Evolutionary conservation across 2,888 invertebrate species (phyloP).

Genomic region (Pachydiplax longipennis): DNA sequence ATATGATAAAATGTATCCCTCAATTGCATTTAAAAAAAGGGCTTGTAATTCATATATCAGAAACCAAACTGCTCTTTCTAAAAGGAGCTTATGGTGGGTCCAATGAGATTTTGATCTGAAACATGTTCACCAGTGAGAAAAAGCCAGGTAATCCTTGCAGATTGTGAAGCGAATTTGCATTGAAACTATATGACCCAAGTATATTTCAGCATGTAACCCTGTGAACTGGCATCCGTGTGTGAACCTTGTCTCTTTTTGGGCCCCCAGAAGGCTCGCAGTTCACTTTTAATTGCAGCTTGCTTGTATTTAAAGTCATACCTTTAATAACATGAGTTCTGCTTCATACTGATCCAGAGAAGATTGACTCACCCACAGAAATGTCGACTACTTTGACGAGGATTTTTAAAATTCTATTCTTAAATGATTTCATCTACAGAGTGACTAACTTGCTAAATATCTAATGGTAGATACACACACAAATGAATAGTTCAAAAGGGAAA

Average conservation of each 20-base stretch:
- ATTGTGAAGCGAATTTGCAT: too few relatives aligned
- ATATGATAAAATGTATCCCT: too few relatives aligned
- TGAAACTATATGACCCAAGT: not conserved
- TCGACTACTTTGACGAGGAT: not conserved
- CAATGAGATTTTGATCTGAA: too few relatives aligned
- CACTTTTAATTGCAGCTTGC: not conserved
- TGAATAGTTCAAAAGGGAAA: not conserved
- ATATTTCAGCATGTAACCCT: not conserved
- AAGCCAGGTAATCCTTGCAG: too few relatives aligned
- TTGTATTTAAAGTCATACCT: not conserved
- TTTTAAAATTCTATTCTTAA: not conserved
- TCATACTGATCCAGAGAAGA: not conserved
- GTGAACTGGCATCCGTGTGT: conserved; percentile 13
- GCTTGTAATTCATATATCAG: too few relatives aligned
- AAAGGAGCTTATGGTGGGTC: too few relatives aligned
- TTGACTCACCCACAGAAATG: not conserved
- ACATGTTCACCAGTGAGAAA: too few relatives aligned
- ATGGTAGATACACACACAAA: conserved; percentile 3
- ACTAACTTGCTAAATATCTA: not conserved
- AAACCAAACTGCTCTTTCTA: too few relatives aligned
- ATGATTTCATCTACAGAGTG: not conserved
- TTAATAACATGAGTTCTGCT: not conserved
- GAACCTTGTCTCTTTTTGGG: not conserved
- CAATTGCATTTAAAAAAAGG: too few relatives aligned
- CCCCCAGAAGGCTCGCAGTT: not conserved